Evolutionary conservation across 2,797 vertebrate genomes (phyloP).

Genomic region (Danio choprae): DNA sequence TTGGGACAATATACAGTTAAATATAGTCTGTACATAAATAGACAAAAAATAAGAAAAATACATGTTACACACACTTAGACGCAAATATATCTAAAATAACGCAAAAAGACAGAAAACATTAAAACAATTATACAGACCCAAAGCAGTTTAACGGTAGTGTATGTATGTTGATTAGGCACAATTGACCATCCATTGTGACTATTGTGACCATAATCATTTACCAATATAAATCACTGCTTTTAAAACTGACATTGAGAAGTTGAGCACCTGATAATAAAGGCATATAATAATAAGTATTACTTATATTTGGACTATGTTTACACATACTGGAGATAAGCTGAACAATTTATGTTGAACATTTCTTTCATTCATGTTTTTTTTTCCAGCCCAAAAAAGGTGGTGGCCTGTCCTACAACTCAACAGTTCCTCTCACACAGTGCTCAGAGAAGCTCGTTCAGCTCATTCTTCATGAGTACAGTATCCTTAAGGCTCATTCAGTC

Average conservation of each 20-base stretch:
- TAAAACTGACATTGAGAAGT: neutral
- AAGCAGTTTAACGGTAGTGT: too few relatives aligned
- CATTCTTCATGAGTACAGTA: constrained; percentile 98
- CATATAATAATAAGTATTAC: neutral
- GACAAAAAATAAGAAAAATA: too few relatives aligned
- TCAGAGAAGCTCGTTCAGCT: constrained; percentile 98
- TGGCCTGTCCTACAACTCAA: constrained; percentile 97
- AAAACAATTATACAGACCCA: too few relatives aligned
- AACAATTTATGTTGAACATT: neutral
- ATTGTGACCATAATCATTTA: neutral
- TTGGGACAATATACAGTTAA: too few relatives aligned
- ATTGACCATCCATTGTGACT: too few relatives aligned
- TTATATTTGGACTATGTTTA: neutral
- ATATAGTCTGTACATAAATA: too few relatives aligned
- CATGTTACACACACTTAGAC: too few relatives aligned
- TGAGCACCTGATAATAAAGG: neutral
- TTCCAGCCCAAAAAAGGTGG: constrained; percentile 96
- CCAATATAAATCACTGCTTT: neutral
- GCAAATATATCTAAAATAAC: too few relatives aligned
- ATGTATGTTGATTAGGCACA: too few relatives aligned
- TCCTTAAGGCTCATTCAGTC: constrained; percentile 77
- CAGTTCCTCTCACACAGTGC: constrained; percentile 92
- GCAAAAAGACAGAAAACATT: neutral
- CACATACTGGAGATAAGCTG: neutral
- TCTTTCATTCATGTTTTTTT: neutral